These are phyloP conservation scores for Bostrychus sinensis DNA, from an alignment of 2,113 vertebrate genomes.

Conservation along the genomic window DNA sequence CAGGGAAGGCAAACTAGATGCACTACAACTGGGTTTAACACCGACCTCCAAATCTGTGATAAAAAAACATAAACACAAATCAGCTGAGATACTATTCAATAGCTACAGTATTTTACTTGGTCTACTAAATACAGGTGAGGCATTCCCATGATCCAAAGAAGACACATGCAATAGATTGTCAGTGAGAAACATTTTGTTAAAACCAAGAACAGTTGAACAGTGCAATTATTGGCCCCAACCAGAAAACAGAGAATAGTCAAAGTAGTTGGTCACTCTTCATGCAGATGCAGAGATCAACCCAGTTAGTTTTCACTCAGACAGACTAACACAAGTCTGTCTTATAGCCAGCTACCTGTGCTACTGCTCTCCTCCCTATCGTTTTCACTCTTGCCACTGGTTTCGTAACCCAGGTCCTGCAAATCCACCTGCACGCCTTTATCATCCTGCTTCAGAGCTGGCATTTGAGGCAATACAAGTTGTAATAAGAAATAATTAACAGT, in stretches of 20 bases:
- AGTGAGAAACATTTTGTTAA: constrained; percentile 26
- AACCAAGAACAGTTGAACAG: constrained; percentile 44
- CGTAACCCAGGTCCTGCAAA: constrained; percentile 77
- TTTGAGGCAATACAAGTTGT: constrained; percentile 70
- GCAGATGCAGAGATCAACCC: constrained; percentile 54
- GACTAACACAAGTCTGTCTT: constrained; percentile 58
- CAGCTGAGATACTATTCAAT: background rate
- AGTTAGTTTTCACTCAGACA: constrained; percentile 61
- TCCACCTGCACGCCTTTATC: constrained; percentile 80
- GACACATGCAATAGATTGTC: constrained; percentile 60
- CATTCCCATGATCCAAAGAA: constrained; percentile 45
- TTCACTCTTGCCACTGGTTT: constrained; percentile 80
- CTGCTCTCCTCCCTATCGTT: constrained; percentile 78
- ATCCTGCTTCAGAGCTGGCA: constrained; percentile 72
- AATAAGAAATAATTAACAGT: constrained; percentile 42
- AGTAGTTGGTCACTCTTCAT: constrained; percentile 55
- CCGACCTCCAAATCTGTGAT: constrained; percentile 69
- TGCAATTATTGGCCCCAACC: constrained; percentile 24
- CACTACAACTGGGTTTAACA: constrained; percentile 61
- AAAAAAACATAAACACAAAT: constrained; percentile 25
- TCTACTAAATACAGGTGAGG: constrained; percentile 55
- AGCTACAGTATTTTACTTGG: background rate
- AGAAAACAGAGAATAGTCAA: constrained; percentile 27
- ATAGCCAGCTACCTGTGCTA: constrained; percentile 79
- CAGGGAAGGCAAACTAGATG: constrained; percentile 64